Conservation (phyloP, 2,888 invertebrate genomes). For the Timandra comae region DNA sequence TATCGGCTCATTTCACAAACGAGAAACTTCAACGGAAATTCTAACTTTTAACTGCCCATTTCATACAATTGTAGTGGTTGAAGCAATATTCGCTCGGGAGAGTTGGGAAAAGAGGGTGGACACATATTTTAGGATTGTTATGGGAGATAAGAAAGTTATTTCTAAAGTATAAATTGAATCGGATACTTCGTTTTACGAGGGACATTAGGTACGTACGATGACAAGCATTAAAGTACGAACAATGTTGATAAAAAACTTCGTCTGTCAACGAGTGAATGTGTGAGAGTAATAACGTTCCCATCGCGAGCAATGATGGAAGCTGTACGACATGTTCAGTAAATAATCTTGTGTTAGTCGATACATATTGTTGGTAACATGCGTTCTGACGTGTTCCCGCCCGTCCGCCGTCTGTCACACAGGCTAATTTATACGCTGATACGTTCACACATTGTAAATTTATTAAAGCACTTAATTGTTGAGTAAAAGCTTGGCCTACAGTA, state of each 20-base stretch:
- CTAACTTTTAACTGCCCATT: constrained; percentile 16
- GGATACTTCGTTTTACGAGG: too few species aligned
- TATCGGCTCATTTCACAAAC: constrained; percentile 19
- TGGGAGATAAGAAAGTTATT: too few species aligned
- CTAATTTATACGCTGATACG: constrained; percentile 29
- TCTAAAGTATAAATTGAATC: too few species aligned
- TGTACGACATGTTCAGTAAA: constrained; percentile 65
- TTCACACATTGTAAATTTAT: constrained; percentile 21
- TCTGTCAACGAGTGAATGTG: constrained; percentile 50
- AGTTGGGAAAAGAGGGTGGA: constrained; percentile 12
- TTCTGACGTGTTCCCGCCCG: constrained; percentile 17
- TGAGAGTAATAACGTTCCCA: constrained; percentile 61
- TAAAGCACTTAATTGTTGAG: constrained; percentile 6
- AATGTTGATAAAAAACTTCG: constrained; percentile 45
- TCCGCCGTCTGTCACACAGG: constrained; percentile 21
- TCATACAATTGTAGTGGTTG: constrained; percentile 12
- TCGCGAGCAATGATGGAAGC: constrained; percentile 38
- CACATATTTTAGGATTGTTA: too few species aligned
- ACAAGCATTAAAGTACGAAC: constrained; percentile 15
- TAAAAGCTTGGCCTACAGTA: constrained; percentile 7
- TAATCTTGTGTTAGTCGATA: constrained; percentile 30
- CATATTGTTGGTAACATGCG: too few species aligned
- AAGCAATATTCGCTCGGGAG: constrained; percentile 3
- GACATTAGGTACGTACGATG: constrained; percentile 7
- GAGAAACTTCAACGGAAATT: constrained; percentile 15